phyloP scores from a whole-genome alignment of 2,113 vertebrate species.

The Cyphomyrus plagiostoma region DNA sequence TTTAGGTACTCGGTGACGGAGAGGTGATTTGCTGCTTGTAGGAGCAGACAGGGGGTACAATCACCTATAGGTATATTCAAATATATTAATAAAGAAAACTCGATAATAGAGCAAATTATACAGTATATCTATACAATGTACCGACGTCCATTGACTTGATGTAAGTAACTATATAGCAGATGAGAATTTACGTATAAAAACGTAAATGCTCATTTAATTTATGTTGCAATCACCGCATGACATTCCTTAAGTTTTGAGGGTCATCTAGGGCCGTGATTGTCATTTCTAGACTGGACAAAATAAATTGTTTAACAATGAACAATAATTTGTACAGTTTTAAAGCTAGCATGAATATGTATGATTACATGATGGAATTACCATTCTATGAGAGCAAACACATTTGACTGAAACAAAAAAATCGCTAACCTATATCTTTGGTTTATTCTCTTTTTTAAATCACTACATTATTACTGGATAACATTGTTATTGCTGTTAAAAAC shows the following conservation, averaged over 20 bases:
- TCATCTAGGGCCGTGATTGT: neutral
- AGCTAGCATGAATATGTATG: neutral
- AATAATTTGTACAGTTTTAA: neutral
- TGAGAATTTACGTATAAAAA: neutral
- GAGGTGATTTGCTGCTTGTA: neutral
- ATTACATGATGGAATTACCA: neutral
- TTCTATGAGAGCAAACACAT: neutral
- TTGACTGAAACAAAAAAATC: neutral
- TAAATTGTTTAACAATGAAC: neutral
- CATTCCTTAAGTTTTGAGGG: neutral
- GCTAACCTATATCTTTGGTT: neutral
- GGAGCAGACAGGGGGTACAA: neutral
- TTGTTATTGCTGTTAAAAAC: neutral
- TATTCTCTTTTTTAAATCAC: neutral
- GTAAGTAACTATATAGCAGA: neutral
- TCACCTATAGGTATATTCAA: neutral
- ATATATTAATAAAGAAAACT: neutral
- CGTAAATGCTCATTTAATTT: neutral
- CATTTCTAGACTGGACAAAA: neutral
- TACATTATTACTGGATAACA: neutral
- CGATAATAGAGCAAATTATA: neutral
- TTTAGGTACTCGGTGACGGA: neutral
- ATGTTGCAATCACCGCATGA: neutral
- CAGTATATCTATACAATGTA: neutral
- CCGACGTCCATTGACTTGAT: neutral